These are phyloP conservation scores for Anser cygnoides DNA, from an alignment of 2,113 vertebrate species.

Conservation along the genomic window DNA sequence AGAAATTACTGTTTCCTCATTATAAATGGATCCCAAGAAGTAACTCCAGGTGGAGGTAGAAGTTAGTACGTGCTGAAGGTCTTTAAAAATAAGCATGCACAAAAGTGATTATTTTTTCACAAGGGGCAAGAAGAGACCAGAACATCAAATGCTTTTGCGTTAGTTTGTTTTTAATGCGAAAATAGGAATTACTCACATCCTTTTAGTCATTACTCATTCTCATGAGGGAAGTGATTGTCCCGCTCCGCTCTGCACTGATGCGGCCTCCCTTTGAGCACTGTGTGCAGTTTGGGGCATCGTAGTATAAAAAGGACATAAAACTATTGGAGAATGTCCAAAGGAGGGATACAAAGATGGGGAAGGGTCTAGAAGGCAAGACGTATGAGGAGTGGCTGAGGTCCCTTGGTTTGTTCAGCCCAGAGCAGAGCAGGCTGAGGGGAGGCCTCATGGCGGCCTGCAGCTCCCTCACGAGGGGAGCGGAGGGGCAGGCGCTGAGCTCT, in stretches of 20 bases:
- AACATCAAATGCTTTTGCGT: not conserved
- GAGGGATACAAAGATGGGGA: not conserved
- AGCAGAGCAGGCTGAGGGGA: too few species aligned
- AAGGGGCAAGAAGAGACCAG: not conserved
- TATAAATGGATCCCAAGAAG: not conserved
- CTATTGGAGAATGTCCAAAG: not conserved
- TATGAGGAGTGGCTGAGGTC: too few species aligned
- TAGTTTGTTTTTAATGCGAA: not conserved
- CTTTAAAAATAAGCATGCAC: not conserved
- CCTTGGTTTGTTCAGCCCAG: too few species aligned
- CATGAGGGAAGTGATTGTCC: not conserved
- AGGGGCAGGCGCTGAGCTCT: too few species aligned
- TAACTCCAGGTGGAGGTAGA: not conserved
- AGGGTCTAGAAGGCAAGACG: too few species aligned
- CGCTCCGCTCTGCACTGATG: not conserved
- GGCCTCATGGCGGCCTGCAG: too few species aligned
- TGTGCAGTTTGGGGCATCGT: not conserved
- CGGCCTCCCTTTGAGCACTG: not conserved
- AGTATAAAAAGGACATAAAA: not conserved
- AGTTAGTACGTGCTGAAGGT: accelerated
- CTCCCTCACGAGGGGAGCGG: too few species aligned
- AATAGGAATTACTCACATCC: not conserved
- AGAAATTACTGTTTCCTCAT: not conserved
- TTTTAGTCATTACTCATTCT: not conserved
- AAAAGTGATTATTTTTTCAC: not conserved